phyloP scores from a whole-genome alignment of 2,113 vertebrate genomes.

The Equus przewalskii region DNA sequence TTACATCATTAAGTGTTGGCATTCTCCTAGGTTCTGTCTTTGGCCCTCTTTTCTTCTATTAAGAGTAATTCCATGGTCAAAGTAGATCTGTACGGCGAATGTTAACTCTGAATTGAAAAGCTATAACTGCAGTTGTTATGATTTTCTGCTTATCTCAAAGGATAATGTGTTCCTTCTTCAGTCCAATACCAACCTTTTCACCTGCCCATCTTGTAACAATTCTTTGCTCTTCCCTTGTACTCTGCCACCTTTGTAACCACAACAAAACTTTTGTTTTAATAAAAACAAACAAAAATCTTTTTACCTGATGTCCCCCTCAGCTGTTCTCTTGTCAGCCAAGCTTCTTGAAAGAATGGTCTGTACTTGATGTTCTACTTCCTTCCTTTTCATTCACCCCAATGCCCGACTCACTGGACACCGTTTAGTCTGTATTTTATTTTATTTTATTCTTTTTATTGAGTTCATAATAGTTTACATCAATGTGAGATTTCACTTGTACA shows the following conservation, averaged over 20 bases:
- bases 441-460: too few relatives aligned
- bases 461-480: too few relatives aligned
- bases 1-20: neutral
- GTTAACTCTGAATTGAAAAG: neutral
- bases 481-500: too few relatives aligned
- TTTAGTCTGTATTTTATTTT: neutral
- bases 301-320: neutral
- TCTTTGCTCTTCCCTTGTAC: slow-evolving; percentile 19
- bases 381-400: neutral
- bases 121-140: neutral
- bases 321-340: neutral
- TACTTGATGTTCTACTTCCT: neutral
- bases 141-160: neutral
- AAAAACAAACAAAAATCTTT: slow-evolving; percentile 16
- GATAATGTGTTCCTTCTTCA: neutral
- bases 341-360: slow-evolving; percentile 15
- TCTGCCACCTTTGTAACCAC: neutral
- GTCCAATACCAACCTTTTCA: slow-evolving; percentile 15
- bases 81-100: neutral
- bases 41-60: neutral
- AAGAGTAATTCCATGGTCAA: neutral
- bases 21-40: neutral
- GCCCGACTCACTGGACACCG: neutral
- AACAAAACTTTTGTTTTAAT: slow-evolving; percentile 37
- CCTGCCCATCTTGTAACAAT: neutral